These are phyloP conservation scores for Pseudomyrmex gracilis DNA, from an alignment of 1,140 invertebrate genomes.

Conservation along the genomic window DNA sequence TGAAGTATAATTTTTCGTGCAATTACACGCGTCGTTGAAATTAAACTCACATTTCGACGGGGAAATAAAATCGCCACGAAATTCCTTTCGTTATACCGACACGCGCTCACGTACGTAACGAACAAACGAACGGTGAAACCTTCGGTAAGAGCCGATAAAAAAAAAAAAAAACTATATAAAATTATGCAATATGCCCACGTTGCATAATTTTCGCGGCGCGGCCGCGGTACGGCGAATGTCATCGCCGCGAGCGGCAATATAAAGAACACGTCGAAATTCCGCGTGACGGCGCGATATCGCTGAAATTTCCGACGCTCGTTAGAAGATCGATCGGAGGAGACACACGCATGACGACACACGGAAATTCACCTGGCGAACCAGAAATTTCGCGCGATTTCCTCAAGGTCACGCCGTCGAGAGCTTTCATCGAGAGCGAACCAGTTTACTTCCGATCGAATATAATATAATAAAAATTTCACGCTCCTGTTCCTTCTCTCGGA, in stretches of 20 bases:
- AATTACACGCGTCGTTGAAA: too few species aligned
- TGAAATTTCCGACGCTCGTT: neutral
- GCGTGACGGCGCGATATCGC: too few species aligned
- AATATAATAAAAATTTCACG: slow-evolving; percentile 1
- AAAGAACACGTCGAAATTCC: slow-evolving; percentile 56
- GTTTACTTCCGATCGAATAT: too few species aligned
- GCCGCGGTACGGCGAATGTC: slow-evolving; percentile 69
- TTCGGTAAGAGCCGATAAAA: neutral
- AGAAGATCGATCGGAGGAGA: neutral
- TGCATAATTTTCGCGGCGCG: slow-evolving; percentile 40
- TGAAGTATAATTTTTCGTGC: too few species aligned
- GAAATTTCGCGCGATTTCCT: slow-evolving; percentile 44
- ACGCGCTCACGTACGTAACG: too few species aligned
- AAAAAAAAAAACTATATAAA: slow-evolving; percentile 9
- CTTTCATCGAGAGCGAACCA: too few species aligned
- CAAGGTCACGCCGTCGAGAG: too few species aligned
- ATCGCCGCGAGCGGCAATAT: slow-evolving; percentile 65
- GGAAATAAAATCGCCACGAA: too few species aligned
- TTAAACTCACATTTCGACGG: too few species aligned
- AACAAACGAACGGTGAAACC: neutral
- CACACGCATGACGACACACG: neutral
- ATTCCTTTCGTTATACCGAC: too few species aligned
- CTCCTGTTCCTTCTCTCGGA: neutral
- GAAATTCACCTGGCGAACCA: neutral
- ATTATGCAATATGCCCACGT: slow-evolving; percentile 9